Percentiles rank a stretch among this genome's conserved stretches.
These are phyloP conservation scores for Myanophis thanlyinensis DNA, from an alignment of 2,113 vertebrate genomes.

Conservation along the genomic window DNA sequence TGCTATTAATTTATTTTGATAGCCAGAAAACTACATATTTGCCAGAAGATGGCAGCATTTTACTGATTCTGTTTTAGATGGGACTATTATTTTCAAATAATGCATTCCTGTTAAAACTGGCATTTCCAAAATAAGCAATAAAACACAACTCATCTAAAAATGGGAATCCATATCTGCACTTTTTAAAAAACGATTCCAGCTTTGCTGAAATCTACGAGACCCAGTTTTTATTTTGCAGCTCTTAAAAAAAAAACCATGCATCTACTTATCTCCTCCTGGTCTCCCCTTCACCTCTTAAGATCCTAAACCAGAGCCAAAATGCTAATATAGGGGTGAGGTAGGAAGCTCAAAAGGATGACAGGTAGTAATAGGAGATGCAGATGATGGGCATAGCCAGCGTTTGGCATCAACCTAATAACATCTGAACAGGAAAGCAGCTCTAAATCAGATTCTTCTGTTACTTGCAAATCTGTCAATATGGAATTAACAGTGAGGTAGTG, in stretches of 20 bases:
- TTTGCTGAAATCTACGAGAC: background rate
- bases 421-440: background rate
- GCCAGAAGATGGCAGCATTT: slow-evolving; percentile 23
- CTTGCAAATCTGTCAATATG: background rate
- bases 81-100: background rate
- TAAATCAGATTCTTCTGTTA: background rate
- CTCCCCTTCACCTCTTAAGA: background rate
- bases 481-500: background rate
- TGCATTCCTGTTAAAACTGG: background rate
- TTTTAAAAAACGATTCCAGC: background rate
- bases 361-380: background rate
- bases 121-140: background rate
- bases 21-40: background rate
- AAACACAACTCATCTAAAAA: background rate
- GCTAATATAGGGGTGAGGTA: background rate
- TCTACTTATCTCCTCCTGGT: background rate
- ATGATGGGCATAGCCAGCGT: too few species aligned
- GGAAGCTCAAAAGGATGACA: background rate
- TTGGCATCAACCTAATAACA: background rate
- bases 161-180: too few species aligned
- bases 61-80: background rate
- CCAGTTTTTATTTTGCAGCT: background rate
- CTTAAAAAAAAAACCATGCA: background rate
- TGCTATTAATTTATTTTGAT: background rate
- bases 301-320: background rate